phyloP scores from a whole-genome alignment of 2,797 vertebrate genomes.

The Intellagama lesueurii region DNA sequence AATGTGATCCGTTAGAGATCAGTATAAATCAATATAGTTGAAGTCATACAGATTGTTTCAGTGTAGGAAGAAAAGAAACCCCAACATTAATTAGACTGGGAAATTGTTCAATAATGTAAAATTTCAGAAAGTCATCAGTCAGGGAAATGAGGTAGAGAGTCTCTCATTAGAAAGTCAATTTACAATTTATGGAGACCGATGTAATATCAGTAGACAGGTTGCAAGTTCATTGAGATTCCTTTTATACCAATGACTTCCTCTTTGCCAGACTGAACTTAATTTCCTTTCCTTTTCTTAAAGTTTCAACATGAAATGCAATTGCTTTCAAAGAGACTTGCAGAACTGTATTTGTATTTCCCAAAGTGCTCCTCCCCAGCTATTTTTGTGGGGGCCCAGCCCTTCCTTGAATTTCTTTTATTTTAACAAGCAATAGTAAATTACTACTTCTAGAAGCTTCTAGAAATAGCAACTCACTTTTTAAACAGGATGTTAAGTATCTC shows the following conservation, averaged over 20 bases:
- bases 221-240: neutral
- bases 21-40: neutral
- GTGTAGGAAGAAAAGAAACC: neutral
- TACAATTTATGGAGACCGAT: constrained; percentile 21
- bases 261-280: neutral
- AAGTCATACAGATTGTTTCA: neutral
- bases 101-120: constrained; percentile 14
- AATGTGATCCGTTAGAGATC: neutral
- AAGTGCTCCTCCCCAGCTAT: too few relatives aligned
- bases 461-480: too few relatives aligned
- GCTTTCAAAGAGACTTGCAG: neutral
- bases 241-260: neutral
- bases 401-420: too few relatives aligned
- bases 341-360: neutral
- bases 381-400: too few relatives aligned
- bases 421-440: too few relatives aligned
- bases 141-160: constrained; percentile 19
- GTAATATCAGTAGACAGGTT: neutral
- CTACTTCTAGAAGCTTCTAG: too few relatives aligned
- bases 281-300: neutral
- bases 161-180: constrained; percentile 26
- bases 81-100: constrained; percentile 14
- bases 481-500: too few relatives aligned
- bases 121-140: constrained; percentile 35
- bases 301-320: neutral